These are phyloP conservation scores for Ectemnius lituratus DNA, from an alignment of 2,888 invertebrate species.

Conservation along the genomic window DNA sequence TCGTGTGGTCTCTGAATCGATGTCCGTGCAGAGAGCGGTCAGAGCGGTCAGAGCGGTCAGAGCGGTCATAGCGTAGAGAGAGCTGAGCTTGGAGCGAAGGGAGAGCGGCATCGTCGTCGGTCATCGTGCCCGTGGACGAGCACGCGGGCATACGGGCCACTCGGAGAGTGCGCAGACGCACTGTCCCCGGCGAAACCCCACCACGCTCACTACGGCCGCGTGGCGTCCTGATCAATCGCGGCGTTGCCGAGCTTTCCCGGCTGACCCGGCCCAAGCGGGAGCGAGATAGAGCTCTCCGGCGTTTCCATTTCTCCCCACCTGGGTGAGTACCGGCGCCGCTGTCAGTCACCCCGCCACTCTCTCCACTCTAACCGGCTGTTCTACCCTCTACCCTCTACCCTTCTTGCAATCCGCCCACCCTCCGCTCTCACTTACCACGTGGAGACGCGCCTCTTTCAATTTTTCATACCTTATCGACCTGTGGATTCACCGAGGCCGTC, in stretches of 20 bases:
- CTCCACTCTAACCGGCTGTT: slow-evolving; percentile 48
- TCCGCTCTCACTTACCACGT: slow-evolving; percentile 62
- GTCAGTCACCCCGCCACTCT: slow-evolving; percentile 45
- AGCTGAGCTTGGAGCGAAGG: neutral
- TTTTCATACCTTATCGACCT: slow-evolving; percentile 74
- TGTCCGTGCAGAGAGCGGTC: neutral
- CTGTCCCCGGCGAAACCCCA: slow-evolving; percentile 68
- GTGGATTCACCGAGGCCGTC: slow-evolving; percentile 67
- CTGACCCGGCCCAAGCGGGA: slow-evolving; percentile 50
- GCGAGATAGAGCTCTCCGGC: slow-evolving; percentile 33
- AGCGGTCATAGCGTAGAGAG: neutral
- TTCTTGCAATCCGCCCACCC: neutral
- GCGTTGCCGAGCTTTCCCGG: slow-evolving; percentile 69
- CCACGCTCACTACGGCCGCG: slow-evolving; percentile 71
- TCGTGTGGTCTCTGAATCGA: no score
- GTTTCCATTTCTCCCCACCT: slow-evolving; percentile 29
- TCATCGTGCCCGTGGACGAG: slow-evolving; percentile 46
- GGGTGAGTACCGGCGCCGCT: slow-evolving; percentile 9
- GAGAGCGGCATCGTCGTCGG: slow-evolving; percentile 10
- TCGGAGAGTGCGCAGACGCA: slow-evolving; percentile 69
- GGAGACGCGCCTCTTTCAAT: slow-evolving; percentile 70
- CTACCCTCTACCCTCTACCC: slow-evolving; percentile 28
- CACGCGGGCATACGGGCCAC: slow-evolving; percentile 64
- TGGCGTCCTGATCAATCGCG: slow-evolving; percentile 76
- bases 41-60: neutral